phyloP scores from a whole-genome alignment of 2,797 vertebrate species.

The Danio choprae region DNA sequence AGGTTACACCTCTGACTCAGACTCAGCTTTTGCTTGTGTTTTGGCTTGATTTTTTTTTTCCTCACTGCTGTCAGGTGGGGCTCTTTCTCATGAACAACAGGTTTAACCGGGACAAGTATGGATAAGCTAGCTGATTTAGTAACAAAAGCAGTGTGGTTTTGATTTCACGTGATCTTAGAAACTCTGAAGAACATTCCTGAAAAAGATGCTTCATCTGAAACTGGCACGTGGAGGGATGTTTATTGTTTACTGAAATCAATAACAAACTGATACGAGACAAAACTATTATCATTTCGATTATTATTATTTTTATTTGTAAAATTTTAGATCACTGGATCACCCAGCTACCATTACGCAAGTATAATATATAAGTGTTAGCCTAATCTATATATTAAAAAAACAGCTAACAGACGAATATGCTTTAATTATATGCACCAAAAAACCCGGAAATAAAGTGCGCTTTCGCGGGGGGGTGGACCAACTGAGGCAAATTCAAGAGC shows the following conservation, averaged over 20 bases:
- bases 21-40: background rate
- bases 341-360: too few relatives aligned
- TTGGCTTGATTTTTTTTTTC: conserved; percentile 21
- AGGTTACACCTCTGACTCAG: background rate
- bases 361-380: background rate
- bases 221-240: background rate
- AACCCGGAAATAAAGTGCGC: conserved; percentile 65
- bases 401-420: background rate
- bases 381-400: background rate
- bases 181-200: conserved; percentile 17
- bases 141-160: background rate
- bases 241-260: background rate
- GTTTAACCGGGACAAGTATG: conserved; percentile 48
- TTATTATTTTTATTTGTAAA: too few relatives aligned
- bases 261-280: background rate
- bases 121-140: conserved; percentile 13
- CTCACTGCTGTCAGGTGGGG: conserved; percentile 44
- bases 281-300: background rate
- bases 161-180: conserved; percentile 4
- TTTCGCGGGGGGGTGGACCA: conserved; percentile 42
- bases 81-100: conserved; percentile 48
- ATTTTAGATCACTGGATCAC: background rate
- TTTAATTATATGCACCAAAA: background rate
- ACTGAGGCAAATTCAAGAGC: conserved; percentile 29
- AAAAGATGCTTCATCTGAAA: background rate